Conservation (phyloP, 2,797 vertebrate species). For the Hapalemur alaotrensis region DNA sequence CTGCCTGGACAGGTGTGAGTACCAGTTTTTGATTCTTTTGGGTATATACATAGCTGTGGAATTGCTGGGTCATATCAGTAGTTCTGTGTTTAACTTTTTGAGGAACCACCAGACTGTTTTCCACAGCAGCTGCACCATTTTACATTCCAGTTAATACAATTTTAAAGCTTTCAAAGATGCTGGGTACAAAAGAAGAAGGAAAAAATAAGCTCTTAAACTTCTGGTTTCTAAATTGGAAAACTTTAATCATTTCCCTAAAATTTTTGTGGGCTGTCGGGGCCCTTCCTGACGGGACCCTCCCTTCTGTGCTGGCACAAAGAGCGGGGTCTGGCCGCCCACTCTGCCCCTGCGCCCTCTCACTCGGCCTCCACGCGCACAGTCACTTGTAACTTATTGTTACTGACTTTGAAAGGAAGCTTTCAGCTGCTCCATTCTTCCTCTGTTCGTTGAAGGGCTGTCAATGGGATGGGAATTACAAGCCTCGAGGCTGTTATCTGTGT, state of each 20-base stretch:
- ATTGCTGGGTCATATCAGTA: neutral
- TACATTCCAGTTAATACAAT: neutral
- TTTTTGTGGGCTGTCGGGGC: neutral
- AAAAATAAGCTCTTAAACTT: neutral
- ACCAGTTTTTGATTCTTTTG: neutral
- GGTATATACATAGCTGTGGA: neutral
- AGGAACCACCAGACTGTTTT: neutral
- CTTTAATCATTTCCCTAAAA: neutral
- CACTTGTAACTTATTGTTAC: conserved; percentile 47
- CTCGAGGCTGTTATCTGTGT: conserved; percentile 30
- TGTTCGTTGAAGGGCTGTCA: conserved; percentile 44
- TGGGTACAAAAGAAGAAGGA: neutral
- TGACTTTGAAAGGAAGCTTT: conserved; percentile 54
- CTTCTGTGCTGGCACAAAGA: neutral
- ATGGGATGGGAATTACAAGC: conserved; percentile 50
- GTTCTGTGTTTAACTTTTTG: neutral
- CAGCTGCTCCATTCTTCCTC: conserved; percentile 34
- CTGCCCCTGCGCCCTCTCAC: neutral
- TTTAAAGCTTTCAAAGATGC: neutral
- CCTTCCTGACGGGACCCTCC: neutral
- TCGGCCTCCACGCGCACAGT: neutral
- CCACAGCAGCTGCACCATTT: neutral
- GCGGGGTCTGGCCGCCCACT: accelerated
- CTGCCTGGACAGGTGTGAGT: neutral
- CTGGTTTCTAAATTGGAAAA: conserved; percentile 16